Percentiles rank a stretch among this genome's conserved stretches.
phyloP scores from a whole-genome alignment of 2,888 invertebrate species.

The Conops quadrifasciatus region DNA sequence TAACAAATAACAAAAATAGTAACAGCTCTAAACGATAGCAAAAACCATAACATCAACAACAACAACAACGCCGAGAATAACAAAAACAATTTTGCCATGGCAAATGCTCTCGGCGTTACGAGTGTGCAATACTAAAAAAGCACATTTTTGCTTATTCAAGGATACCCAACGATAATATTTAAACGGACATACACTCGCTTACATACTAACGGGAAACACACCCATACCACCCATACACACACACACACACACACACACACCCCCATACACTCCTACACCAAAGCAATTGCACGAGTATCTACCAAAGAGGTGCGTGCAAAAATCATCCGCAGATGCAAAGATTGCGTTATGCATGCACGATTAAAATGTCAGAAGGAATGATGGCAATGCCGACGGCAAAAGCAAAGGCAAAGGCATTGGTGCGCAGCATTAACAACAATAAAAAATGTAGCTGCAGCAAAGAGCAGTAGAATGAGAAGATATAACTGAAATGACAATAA shows the following conservation, averaged over 20 bases:
- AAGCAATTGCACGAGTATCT: neutral
- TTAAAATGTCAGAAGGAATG: conserved; percentile 32
- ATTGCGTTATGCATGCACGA: conserved; percentile 36
- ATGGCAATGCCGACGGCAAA: neutral
- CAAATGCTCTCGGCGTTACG: neutral
- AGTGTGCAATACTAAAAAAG: neutral
- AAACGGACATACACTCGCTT: neutral
- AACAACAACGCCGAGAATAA: no score
- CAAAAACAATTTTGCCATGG: conserved; percentile 5
- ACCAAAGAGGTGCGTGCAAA: conserved; percentile 8
- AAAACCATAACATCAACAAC: neutral
- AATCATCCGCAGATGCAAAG: conserved; percentile 25
- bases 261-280: neutral
- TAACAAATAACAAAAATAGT: conserved; percentile 15
- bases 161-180: conserved; percentile 17
- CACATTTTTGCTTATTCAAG: conserved; percentile 20
- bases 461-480: no score
- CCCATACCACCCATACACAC: no score
- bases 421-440: neutral
- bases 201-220: neutral
- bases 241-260: neutral
- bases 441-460: no score
- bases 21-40: neutral
- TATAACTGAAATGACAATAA: neutral
- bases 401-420: neutral